Evolutionary conservation across 2,797 vertebrate genomes (phyloP).

Genomic region (Poecile montanus): DNA sequence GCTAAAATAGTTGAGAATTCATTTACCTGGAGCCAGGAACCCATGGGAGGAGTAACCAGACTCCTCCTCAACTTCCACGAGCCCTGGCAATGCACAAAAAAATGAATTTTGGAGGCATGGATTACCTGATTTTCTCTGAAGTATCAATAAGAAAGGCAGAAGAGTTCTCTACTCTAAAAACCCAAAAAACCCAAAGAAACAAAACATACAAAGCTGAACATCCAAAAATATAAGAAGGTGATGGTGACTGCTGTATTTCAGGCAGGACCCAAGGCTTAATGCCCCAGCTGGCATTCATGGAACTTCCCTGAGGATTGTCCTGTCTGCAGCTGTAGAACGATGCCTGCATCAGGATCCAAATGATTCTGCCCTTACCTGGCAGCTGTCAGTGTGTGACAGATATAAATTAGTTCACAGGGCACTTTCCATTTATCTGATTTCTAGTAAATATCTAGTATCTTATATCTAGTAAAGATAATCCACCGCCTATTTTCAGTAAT

Average conservation of each 20-base stretch:
- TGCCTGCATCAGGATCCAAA: neutral
- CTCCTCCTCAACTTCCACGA: neutral
- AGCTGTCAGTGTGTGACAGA: neutral
- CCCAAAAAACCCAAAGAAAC: fast-evolving
- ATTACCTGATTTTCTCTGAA: neutral
- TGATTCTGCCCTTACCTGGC: neutral
- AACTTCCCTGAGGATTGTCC: neutral
- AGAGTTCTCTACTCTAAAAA: neutral
- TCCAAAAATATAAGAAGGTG: neutral
- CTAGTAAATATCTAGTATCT: neutral
- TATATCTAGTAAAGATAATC: no score
- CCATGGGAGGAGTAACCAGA: neutral
- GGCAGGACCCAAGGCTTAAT: neutral
- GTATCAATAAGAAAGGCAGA: neutral
- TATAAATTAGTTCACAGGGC: neutral
- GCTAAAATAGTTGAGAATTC: neutral
- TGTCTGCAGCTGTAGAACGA: neutral
- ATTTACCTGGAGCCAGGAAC: neutral
- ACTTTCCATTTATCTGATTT: neutral
- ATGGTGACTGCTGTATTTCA: neutral
- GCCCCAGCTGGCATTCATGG: neutral
- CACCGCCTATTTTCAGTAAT: neutral
- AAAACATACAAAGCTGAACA: neutral
- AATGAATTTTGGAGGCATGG: fast-evolving
- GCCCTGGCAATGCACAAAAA: neutral